These are phyloP conservation scores for Columbina picui DNA, from an alignment of 2,113 vertebrate genomes.

Conservation along the genomic window DNA sequence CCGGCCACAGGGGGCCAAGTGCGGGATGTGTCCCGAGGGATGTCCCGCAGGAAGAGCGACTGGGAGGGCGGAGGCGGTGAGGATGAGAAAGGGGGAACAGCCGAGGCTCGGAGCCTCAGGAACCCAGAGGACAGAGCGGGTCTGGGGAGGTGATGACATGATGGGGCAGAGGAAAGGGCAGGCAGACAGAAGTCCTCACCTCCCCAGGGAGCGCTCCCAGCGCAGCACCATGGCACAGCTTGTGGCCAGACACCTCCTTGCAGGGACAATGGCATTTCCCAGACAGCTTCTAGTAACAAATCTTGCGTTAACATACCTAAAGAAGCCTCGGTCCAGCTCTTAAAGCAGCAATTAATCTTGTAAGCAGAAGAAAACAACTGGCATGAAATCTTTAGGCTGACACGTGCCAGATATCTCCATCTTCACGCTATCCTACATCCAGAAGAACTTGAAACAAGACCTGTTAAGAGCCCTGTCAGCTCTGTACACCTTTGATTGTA, in stretches of 20 bases:
- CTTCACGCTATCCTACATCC: not conserved
- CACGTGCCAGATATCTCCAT: not conserved
- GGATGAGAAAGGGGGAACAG: not conserved
- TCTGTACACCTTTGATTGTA: not conserved
- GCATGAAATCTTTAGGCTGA: not conserved
- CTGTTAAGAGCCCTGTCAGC: not conserved
- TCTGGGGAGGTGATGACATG: rapidly evolving
- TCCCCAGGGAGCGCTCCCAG: not conserved
- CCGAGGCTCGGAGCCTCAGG: not conserved
- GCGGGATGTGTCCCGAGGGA: rapidly evolving
- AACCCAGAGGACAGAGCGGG: no score
- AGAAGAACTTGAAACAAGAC: not conserved
- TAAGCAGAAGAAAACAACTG: not conserved
- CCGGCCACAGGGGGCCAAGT: rapidly evolving
- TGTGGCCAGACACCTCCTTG: not conserved
- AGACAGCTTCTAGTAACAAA: not conserved
- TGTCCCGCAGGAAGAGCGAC: rapidly evolving
- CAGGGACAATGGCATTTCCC: not conserved
- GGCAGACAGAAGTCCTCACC: not conserved
- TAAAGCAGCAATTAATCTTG: not conserved
- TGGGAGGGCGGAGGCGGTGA: not conserved
- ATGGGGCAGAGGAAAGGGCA: not conserved
- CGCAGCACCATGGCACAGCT: not conserved
- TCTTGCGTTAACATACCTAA: not conserved
- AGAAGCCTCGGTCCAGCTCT: not conserved